Percentiles rank a stretch among this genome's conserved stretches.
Conservation (phyloP, 2,888 invertebrate genomes). For the Ariolimax columbianus region DNA sequence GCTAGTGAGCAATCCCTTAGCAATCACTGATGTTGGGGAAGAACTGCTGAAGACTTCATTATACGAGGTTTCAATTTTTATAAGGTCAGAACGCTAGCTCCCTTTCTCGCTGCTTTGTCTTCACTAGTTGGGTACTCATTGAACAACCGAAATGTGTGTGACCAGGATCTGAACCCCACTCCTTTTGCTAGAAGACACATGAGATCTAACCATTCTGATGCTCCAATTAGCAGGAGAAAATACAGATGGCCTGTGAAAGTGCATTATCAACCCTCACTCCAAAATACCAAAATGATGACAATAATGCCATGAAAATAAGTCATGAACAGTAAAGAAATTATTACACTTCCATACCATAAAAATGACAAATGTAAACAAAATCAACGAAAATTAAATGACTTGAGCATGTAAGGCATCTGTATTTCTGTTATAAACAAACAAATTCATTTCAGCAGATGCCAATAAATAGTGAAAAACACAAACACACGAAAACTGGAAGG, state of each 20-base stretch:
- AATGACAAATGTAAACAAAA: not conserved
- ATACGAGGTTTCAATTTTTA: not conserved
- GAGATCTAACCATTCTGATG: not conserved
- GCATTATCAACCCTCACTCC: too few species aligned
- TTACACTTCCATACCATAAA: not conserved
- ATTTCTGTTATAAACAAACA: not conserved
- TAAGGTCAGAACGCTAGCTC: not conserved
- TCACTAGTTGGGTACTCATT: not conserved
- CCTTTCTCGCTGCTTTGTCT: too few species aligned
- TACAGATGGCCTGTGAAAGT: not conserved
- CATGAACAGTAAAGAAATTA: not conserved
- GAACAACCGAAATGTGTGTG: not conserved
- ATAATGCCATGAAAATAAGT: too few species aligned
- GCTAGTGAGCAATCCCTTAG: too few species aligned
- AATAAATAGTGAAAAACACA: constrained; percentile 17
- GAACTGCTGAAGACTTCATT: not conserved
- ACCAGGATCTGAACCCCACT: not conserved
- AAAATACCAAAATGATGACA: not conserved
- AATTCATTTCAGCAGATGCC: not conserved
- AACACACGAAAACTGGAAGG: not conserved
- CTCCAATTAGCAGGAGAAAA: not conserved
- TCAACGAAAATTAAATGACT: not conserved
- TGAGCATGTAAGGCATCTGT: constrained; percentile 7
- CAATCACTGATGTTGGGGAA: too few species aligned
- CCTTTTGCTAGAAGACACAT: not conserved